Conservation (phyloP, 35 echinoderm and acorn worm genomes). For the Lytechinus pictus region DNA sequence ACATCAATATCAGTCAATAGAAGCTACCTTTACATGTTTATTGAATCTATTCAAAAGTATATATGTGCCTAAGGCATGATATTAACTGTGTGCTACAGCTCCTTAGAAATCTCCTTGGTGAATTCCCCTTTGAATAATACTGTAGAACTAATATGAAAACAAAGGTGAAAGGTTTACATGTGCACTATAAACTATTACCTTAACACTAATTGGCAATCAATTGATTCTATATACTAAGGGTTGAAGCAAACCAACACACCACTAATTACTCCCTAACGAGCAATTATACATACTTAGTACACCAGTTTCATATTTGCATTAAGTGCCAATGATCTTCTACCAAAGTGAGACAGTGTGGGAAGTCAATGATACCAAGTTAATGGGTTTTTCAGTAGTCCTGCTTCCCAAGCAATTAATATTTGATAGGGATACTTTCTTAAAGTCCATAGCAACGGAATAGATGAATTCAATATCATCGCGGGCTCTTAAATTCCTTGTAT, state of each 20-base stretch:
- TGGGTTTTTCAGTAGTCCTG: background rate
- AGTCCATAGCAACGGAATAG: background rate
- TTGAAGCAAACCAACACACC: background rate
- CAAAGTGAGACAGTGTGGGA: background rate
- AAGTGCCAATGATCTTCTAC: background rate
- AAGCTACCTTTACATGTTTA: no score
- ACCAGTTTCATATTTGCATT: background rate
- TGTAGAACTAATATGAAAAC: no score
- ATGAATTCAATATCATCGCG: background rate
- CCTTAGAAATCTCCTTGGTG: no score
- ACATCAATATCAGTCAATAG: no score
- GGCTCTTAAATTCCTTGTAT: no score
- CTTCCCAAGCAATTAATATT: background rate
- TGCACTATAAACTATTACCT: background rate
- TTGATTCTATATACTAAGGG: background rate
- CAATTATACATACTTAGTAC: background rate
- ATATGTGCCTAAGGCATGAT: background rate
- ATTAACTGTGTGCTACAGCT: no score
- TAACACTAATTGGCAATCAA: background rate
- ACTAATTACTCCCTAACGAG: background rate
- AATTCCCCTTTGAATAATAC: no score
- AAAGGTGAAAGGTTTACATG: no score
- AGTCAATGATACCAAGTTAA: background rate
- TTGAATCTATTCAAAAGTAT: background rate
- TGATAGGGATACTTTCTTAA: background rate